Evolutionary conservation across 1,140 invertebrate genomes (phyloP), one percentile per base, ranked within the genome.

Genomic region (Probaryconus sp.): DNA sequence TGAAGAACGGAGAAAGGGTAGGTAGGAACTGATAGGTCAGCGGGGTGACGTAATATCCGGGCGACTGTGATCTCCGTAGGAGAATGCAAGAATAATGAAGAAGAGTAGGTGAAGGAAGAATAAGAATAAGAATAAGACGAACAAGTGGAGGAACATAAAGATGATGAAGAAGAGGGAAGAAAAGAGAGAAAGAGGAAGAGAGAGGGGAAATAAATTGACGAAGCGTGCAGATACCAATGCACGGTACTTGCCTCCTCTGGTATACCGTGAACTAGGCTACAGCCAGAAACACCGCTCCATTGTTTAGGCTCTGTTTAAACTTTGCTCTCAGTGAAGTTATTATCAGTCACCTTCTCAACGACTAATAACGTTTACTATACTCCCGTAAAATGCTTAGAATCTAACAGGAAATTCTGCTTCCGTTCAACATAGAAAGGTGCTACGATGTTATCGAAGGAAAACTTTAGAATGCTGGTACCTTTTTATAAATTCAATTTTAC

Each of bases 11-110:
- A 20, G 35, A 51, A 33, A 53, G 47, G 51, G 33, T 30, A 20
- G 55, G 14, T 40, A 50, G 56, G 51, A 58, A 64, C 18, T 45
- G 68, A 43, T 76, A 79, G 76, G 74, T 83, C 55, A 75, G 72
- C 68, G 21, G 55, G 69, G 70, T 83, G 83, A 84, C 79, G 83
- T 79, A 84, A 84, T 63, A 82, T 84, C 81, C 79, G 79, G 78
- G 69, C 77, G 71, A 61, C 28, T 51, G 48, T 64, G 71, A 63
- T 60, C 65, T 71, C 71, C 48, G 55, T 17, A 47, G 38, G 73
- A 74, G 75, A 71, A 55, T 76, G 75, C 68, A 80, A 77, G 71
- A 63, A 51, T 69, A 55, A 63, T 28, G 71, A 58, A 58, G 45
- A 53, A 65, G 71, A 63, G 55, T 68, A 58, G 64, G 64, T 58